Percentiles rank a stretch among this genome's conserved stretches.
These are phyloP conservation scores for Lepidonotus clava DNA, from an alignment of 2,888 invertebrate species.

Conservation along the genomic window DNA sequence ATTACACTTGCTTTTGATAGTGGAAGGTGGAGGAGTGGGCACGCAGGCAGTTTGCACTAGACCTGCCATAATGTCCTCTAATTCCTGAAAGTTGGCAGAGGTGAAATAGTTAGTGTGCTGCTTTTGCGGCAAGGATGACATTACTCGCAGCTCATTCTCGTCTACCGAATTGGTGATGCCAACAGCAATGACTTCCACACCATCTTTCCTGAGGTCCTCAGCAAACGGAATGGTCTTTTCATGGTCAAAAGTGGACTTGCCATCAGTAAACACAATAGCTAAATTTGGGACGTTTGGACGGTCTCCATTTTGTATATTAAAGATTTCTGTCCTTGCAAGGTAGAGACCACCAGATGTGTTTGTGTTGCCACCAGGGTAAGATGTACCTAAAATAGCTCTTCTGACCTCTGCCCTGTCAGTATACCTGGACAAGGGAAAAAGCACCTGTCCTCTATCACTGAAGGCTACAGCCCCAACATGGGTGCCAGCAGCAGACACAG, in stretches of 20 bases:
- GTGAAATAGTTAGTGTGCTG: background rate
- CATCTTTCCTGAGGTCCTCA: background rate
- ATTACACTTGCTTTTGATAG: background rate
- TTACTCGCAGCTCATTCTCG: constrained; percentile 8
- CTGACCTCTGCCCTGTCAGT: background rate
- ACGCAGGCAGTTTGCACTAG: background rate
- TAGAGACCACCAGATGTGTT: constrained; percentile 42
- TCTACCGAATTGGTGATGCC: constrained; percentile 19
- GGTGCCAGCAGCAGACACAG: background rate
- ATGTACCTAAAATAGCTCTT: background rate
- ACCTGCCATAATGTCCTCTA: background rate
- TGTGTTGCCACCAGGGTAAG: constrained; percentile 21
- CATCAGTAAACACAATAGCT: constrained; percentile 25
- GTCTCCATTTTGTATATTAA: constrained; percentile 4
- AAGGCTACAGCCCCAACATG: constrained; percentile 3
- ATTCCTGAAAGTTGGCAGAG: background rate
- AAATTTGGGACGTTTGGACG: background rate
- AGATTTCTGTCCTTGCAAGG: background rate
- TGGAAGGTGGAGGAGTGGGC: background rate
- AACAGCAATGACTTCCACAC: background rate
- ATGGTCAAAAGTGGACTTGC: constrained; percentile 30
- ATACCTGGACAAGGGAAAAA: background rate
- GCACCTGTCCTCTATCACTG: constrained; percentile 12
- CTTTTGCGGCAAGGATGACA: background rate
- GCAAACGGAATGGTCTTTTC: constrained; percentile 31